phyloP scores from a whole-genome alignment of 2,113 vertebrate species.

The Rousettus leschenaultii region DNA sequence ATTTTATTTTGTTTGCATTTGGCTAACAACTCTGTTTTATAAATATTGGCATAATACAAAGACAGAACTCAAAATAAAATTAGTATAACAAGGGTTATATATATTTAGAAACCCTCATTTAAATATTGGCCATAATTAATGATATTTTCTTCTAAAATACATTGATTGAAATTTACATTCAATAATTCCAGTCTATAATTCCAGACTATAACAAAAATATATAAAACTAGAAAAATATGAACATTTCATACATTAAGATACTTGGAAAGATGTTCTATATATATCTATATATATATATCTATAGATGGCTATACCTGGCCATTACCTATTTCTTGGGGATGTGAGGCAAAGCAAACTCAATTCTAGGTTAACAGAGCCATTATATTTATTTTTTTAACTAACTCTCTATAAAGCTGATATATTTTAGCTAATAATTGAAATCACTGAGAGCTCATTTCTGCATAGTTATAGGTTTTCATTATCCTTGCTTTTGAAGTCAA shows the following conservation, averaged over 20 bases:
- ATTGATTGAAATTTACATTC: not conserved
- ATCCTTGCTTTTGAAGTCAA: not conserved
- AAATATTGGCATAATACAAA: conserved; percentile 63
- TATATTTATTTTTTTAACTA: not conserved
- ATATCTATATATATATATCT: not conserved
- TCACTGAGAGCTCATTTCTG: not conserved
- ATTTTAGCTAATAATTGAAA: not conserved
- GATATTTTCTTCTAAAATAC: not conserved
- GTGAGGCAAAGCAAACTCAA: not conserved
- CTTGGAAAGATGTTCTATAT: not conserved
- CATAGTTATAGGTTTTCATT: not conserved
- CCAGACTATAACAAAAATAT: not conserved
- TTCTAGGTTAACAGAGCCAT: not conserved
- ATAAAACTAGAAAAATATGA: not conserved
- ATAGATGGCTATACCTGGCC: not conserved
- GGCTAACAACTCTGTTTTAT: conserved; percentile 67
- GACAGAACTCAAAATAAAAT: conserved; percentile 65
- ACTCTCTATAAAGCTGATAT: not conserved
- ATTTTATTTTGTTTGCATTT: conserved; percentile 45
- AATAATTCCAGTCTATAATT: not conserved
- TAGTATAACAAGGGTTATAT: not conserved
- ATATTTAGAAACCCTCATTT: conserved; percentile 55
- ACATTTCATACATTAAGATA: not conserved
- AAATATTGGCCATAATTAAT: conserved; percentile 50
- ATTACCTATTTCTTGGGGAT: not conserved